A percentile compares a stretch with the other conserved stretches of the same genome.
These are phyloP conservation scores for Aeoliscus strigatus DNA, from an alignment of 2,797 vertebrate genomes.

Conservation along the genomic window DNA sequence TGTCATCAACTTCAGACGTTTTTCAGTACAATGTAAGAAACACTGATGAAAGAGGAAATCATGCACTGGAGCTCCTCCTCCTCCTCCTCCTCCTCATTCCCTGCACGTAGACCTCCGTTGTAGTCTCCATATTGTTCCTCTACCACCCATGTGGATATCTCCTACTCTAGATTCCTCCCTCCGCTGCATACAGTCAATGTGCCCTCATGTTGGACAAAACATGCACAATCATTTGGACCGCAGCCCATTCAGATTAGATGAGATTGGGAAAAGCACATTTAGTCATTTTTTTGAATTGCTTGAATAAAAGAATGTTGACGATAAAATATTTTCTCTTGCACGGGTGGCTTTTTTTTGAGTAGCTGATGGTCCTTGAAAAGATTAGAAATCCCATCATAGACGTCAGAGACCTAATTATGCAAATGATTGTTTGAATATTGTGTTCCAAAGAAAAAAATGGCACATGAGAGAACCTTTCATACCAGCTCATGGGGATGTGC, in stretches of 20 bases:
- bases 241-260: conserved; percentile 47
- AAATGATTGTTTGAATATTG: no score
- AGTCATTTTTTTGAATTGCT: conserved; percentile 44
- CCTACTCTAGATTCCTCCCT: conserved; percentile 66
- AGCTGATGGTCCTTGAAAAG: conserved; percentile 30
- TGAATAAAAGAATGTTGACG: conserved; percentile 32
- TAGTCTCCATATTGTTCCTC: conserved; percentile 38
- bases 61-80: no score
- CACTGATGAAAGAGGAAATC: no score
- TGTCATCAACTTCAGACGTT: conserved; percentile 30
- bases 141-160: conserved; percentile 69
- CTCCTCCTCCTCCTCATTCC: background rate
- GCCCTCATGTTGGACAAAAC: conserved; percentile 63
- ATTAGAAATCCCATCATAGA: conserved; percentile 19
- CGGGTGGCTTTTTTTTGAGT: conserved; percentile 43
- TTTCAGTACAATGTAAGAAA: conserved; percentile 3
- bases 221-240: conserved; percentile 57
- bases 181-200: conserved; percentile 69
- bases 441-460: conserved; percentile 10
- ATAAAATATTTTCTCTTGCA: conserved; percentile 30
- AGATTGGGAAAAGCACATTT: conserved; percentile 59
- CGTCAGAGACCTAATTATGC: no score
- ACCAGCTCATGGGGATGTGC: conserved; percentile 34
- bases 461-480: conserved; percentile 31
- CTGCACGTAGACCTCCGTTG: background rate